Evolutionary conservation across 2,888 invertebrate species (phyloP).

Genomic region (Anthophora plumipes): DNA sequence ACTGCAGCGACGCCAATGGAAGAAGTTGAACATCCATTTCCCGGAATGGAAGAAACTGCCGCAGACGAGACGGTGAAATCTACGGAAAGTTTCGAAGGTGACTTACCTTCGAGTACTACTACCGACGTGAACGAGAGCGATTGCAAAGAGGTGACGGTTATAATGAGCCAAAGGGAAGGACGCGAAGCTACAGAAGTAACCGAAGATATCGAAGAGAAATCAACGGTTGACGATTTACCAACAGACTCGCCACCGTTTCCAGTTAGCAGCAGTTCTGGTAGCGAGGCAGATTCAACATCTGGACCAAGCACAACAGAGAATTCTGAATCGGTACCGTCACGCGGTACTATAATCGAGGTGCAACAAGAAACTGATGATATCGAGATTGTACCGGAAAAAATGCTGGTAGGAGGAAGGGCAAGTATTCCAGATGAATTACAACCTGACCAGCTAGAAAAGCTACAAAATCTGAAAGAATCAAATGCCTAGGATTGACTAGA

Average conservation of each 20-base stretch:
- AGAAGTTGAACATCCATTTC: constrained; percentile 92
- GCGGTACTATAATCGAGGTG: constrained; percentile 73
- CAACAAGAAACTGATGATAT: constrained; percentile 70
- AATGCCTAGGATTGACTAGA: constrained; percentile 89
- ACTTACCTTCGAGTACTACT: constrained; percentile 51
- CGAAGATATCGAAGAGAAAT: constrained; percentile 81
- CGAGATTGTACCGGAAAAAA: constrained; percentile 80
- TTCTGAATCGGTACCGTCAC: constrained; percentile 86
- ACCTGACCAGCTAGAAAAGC: constrained; percentile 93
- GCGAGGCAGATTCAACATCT: constrained; percentile 88
- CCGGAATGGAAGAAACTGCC: constrained; percentile 85
- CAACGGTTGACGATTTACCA: constrained; percentile 86
- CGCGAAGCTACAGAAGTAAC: constrained; percentile 65
- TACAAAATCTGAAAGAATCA: constrained; percentile 95
- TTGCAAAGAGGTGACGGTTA: constrained; percentile 63
- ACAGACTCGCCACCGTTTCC: constrained; percentile 87
- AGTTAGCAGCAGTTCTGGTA: constrained; percentile 89
- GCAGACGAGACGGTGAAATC: constrained; percentile 68
- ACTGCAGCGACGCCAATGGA: constrained; percentile 98
- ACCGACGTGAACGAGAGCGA: constrained; percentile 64
- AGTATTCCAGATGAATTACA: constrained; percentile 95
- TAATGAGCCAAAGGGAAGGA: constrained; percentile 63
- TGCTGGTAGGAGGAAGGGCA: constrained; percentile 91
- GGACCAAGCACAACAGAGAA: constrained; percentile 88
- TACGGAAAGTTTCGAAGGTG: constrained; percentile 60